Conservation (phyloP, 2,113 vertebrate species). For the Proteles cristata region DNA sequence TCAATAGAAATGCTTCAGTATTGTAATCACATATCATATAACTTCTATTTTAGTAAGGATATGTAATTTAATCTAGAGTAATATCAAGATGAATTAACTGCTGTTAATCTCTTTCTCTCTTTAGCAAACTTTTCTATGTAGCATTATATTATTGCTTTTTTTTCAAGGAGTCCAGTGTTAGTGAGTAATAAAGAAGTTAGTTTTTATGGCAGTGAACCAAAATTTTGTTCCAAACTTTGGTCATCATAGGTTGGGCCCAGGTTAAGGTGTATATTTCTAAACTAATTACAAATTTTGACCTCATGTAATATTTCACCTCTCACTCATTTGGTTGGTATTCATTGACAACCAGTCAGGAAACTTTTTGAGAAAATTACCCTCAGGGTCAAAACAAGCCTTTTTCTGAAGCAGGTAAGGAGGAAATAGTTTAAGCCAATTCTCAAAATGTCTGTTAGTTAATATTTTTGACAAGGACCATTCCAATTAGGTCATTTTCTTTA, state of each 20-base stretch:
- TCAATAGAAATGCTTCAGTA: constrained; percentile 15
- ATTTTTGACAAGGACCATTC: constrained; percentile 19
- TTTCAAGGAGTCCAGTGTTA: background rate
- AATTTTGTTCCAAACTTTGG: background rate
- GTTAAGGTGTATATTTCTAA: background rate
- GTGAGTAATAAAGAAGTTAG: background rate
- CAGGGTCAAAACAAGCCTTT: background rate
- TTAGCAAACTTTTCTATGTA: constrained; percentile 9
- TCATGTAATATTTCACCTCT: background rate
- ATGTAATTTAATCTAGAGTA: background rate
- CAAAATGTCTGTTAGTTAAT: background rate
- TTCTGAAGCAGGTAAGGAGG: constrained; percentile 22
- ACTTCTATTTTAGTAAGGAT: background rate
- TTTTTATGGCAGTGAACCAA: constrained; percentile 10
- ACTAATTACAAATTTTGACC: background rate
- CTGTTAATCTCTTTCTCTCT: background rate
- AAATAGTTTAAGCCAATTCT: constrained; percentile 30
- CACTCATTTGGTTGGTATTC: background rate
- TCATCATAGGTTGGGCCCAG: background rate
- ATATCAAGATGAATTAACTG: background rate
- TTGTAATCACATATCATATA: background rate
- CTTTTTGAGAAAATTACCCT: background rate
- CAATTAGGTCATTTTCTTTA: constrained; percentile 21
- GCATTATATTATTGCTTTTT: constrained; percentile 3
- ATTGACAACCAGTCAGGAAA: background rate